These are phyloP conservation scores for Aphelinus atriplicis DNA, from an alignment of 1,140 invertebrate genomes.

Conservation along the genomic window DNA sequence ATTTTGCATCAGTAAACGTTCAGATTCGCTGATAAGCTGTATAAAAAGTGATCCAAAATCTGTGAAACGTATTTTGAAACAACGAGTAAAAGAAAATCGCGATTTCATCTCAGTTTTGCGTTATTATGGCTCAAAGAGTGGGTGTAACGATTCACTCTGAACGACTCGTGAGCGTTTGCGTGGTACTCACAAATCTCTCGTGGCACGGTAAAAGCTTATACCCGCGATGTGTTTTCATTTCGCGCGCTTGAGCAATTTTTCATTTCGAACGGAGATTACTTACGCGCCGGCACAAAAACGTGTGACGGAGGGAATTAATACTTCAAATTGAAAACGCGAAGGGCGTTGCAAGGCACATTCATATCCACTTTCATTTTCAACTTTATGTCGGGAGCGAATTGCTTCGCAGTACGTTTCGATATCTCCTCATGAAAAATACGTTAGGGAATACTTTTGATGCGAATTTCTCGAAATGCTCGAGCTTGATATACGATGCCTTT, in stretches of 20 bases:
- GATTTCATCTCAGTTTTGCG: background rate
- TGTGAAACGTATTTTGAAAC: background rate
- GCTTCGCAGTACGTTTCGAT: too few relatives aligned
- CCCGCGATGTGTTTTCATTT: conserved; percentile 4
- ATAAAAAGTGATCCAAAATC: too few relatives aligned
- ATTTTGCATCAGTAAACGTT: too few relatives aligned
- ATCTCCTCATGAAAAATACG: too few relatives aligned
- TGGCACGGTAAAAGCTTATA: background rate
- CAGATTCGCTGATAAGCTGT: too few relatives aligned
- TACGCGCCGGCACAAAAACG: background rate
- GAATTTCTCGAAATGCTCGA: too few relatives aligned
- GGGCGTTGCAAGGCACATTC: background rate
- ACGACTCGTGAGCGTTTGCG: background rate
- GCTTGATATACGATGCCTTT: too few relatives aligned
- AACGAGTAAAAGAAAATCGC: background rate
- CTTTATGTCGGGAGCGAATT: too few relatives aligned
- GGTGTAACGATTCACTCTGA: too few relatives aligned
- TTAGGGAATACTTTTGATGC: too few relatives aligned
- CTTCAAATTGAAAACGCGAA: background rate
- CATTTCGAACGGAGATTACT: background rate
- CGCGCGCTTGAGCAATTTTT: background rate
- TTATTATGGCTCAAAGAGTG: too few relatives aligned
- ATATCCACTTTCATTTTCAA: too few relatives aligned
- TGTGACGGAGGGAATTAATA: background rate
- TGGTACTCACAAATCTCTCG: background rate